Conservation (phyloP, 2,113 vertebrate species). For the Hypomesus transpacificus region DNA sequence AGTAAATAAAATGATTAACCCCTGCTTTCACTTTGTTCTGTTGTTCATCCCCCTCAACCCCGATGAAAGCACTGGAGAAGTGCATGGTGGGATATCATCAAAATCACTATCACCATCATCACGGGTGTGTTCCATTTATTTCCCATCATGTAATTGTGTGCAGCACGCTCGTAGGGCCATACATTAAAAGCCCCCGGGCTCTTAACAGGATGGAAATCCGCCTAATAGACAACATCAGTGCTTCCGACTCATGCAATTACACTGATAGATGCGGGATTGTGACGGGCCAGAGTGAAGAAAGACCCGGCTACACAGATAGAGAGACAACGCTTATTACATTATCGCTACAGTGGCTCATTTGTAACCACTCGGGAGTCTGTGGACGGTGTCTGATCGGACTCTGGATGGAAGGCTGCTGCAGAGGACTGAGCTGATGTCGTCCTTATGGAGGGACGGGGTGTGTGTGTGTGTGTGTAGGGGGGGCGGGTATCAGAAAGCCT, state of each 20-base stretch:
- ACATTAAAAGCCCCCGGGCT: slow-evolving; percentile 72
- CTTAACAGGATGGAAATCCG: slow-evolving; percentile 72
- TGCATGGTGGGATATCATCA: slow-evolving; percentile 51
- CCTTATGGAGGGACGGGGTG: not conserved
- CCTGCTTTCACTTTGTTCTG: slow-evolving; percentile 62
- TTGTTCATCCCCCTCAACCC: slow-evolving; percentile 40
- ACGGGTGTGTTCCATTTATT: slow-evolving; percentile 54
- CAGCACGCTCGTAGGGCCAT: slow-evolving; percentile 58
- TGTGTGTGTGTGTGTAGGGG: not conserved
- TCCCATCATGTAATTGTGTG: slow-evolving; percentile 57
- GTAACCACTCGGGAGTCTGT: slow-evolving; percentile 59
- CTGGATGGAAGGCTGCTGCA: not conserved
- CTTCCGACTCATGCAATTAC: slow-evolving; percentile 73
- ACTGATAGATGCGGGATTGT: slow-evolving; percentile 76
- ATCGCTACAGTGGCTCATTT: slow-evolving; percentile 66
- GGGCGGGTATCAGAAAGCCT: not conserved
- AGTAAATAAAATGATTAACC: slow-evolving; percentile 76
- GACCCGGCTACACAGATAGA: slow-evolving; percentile 59
- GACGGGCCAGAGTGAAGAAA: slow-evolving; percentile 65
- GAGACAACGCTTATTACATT: slow-evolving; percentile 71
- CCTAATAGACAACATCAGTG: slow-evolving; percentile 77
- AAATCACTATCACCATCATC: slow-evolving; percentile 22
- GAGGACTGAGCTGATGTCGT: not conserved
- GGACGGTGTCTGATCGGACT: slow-evolving; percentile 44
- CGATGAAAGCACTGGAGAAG: slow-evolving; percentile 54